Base-by-base conservation (phyloP, 2,797 vertebrate genomes). In the Antrozous pallidus region DNA sequence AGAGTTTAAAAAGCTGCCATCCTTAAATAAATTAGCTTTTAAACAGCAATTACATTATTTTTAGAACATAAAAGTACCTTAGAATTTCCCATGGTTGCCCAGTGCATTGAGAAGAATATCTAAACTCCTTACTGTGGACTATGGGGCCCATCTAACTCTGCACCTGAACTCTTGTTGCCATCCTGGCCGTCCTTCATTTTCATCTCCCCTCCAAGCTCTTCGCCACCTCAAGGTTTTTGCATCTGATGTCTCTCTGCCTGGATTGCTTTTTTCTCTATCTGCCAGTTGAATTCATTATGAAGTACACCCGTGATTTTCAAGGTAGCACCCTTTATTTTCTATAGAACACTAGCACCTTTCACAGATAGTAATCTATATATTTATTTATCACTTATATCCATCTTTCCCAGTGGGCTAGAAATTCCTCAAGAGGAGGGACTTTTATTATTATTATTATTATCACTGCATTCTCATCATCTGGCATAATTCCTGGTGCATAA, bases 11-110 rank as follows among this genome's bases (percentile, higher is more conserved):
- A 94, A 88, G 63, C 61, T 90, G 38, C 42, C 58, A 63, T 84
- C 90, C 87, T 93, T 47, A 85, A 69, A 81, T 74, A 78, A 95
- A 90, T 70, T 40, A 51, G 38, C 78, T 92, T 91, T 82, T 65
- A 73, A 75, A 79, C 14, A 91, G 63, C 38, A 74, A 54, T 93
- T n/a, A 9, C 13, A 88, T 89, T 91, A 61, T 86, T 89, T 87
- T 54, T 85, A 77, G 61, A 87, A 81, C 40, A 40, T n/a, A 47
- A 67, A 86, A 26, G 54, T 47, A 69, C 38, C 51, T 84, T 77
- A 58, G 16, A 65, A 58, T 33, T 67, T 24, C 20, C 67, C 69
- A 13, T 12, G 20, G 67, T 85, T 92, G 56, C 65, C 89, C 38
- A 45, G 26, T 31, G 51, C 26, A 56, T 12, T 49, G 67, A 65